These are phyloP conservation scores for Agraylea sexmaculata DNA, from an alignment of 1,140 invertebrate species.

Conservation along the genomic window DNA sequence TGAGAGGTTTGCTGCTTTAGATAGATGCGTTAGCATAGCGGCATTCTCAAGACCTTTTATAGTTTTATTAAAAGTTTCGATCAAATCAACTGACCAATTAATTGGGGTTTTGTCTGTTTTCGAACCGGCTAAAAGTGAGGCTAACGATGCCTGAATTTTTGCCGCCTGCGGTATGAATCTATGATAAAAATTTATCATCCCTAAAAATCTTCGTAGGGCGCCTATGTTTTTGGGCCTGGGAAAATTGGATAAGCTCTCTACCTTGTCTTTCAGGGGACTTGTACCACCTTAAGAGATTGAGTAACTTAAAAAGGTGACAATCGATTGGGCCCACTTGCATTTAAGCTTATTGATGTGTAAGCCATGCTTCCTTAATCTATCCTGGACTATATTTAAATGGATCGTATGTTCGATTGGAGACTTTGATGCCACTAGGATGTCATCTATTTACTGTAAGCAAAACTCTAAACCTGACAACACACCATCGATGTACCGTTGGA, in stretches of 20 bases:
- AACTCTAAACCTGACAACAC: slow-evolving; percentile 29
- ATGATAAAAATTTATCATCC: no score
- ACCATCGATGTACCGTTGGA: slow-evolving; percentile 39
- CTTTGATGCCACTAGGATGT: slow-evolving; percentile 35
- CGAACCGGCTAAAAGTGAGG: slow-evolving; percentile 14
- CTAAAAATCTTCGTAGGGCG: no score
- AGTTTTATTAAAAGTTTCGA: background rate
- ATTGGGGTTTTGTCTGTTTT: slow-evolving; percentile 1
- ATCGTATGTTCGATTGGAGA: slow-evolving; percentile 21
- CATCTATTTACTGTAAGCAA: slow-evolving; percentile 37
- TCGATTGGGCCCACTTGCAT: slow-evolving; percentile 18
- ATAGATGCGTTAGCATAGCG: slow-evolving; percentile 21
- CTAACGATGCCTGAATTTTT: no score
- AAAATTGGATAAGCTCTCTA: no score
- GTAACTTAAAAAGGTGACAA: slow-evolving; percentile 14
- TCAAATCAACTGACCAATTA: background rate
- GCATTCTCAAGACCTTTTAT: background rate
- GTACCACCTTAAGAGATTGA: no score
- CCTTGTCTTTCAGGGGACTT: no score
- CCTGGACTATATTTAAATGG: slow-evolving; percentile 19
- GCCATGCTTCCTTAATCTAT: slow-evolving; percentile 17
- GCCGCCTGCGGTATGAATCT: no score
- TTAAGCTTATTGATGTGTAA: slow-evolving; percentile 19
- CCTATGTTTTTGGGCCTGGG: no score
- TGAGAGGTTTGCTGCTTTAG: slow-evolving; percentile 23